Percentiles rank a stretch among this genome's conserved stretches.
Evolutionary conservation across 1,140 invertebrate species (phyloP).

Genomic region (Cydia amplana): DNA sequence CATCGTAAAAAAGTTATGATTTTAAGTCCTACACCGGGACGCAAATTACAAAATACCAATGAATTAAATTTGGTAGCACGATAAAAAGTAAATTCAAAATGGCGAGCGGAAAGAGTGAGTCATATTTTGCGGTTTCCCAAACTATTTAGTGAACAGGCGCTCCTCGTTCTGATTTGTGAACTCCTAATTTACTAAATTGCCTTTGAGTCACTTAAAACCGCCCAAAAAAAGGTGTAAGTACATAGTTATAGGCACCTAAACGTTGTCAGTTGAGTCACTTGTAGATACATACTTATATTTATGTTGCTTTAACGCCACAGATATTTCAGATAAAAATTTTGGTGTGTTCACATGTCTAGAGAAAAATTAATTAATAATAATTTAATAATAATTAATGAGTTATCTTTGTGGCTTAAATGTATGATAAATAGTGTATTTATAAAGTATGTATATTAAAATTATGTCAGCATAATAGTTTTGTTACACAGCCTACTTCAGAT

Average conservation of each 20-base stretch:
- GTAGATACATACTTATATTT: too few species aligned
- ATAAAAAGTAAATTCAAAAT: conserved; percentile 33
- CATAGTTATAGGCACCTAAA: neutral
- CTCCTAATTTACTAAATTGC: conserved; percentile 28
- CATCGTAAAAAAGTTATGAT: neutral
- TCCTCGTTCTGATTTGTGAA: conserved; percentile 27
- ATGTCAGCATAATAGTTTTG: too few species aligned
- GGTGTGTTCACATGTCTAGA: too few species aligned
- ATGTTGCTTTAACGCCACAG: too few species aligned
- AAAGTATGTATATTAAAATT: too few species aligned
- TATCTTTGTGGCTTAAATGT: too few species aligned
- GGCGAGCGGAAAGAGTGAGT: conserved; percentile 27
- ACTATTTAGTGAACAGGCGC: conserved; percentile 21
- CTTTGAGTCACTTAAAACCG: conserved; percentile 20
- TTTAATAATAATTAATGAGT: too few species aligned
- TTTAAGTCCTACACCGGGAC: neutral
- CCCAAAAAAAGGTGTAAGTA: conserved; percentile 12
- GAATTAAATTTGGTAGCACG: neutral
- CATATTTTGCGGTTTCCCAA: conserved; percentile 21
- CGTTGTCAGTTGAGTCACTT: neutral
- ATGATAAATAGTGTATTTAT: too few species aligned
- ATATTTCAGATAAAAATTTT: neutral
- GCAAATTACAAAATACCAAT: neutral
- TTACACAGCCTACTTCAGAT: neutral
- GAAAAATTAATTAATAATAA: too few species aligned